Evolutionary conservation across 2,888 invertebrate genomes (phyloP).

Genomic region (Cheilosia scutellata): DNA sequence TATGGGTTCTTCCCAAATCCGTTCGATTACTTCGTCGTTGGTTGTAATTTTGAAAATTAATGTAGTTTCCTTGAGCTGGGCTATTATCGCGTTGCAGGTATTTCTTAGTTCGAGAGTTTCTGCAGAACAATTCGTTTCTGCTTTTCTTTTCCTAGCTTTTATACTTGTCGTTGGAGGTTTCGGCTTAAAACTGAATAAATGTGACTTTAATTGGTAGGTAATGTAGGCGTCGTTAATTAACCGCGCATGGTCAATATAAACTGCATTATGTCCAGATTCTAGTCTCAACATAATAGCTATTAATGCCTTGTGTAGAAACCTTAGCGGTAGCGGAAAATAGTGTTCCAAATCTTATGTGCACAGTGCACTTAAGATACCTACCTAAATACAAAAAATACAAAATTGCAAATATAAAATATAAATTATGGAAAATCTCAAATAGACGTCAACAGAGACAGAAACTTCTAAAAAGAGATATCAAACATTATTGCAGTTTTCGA

Average conservation of each 20-base stretch:
- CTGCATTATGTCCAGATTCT: conserved; percentile 53
- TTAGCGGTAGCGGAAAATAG: no score
- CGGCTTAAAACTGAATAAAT: conserved; percentile 79
- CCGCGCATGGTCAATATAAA: conserved; percentile 79
- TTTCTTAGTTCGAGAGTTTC: conserved; percentile 18
- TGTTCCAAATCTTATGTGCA: no score
- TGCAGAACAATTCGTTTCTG: neutral
- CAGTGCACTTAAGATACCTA: no score
- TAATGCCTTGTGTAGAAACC: no score
- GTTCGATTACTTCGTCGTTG: conserved; percentile 53
- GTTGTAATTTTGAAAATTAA: neutral
- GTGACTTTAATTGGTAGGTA: conserved; percentile 76
- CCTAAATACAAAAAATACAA: no score
- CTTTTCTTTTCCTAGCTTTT: conserved; percentile 62
- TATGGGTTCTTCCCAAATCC: conserved; percentile 80
- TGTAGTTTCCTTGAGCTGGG: conserved; percentile 9
- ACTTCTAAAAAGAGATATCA: no score
- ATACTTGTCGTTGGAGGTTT: conserved; percentile 2
- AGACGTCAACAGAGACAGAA: no score
- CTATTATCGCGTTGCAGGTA: conserved; percentile 2
- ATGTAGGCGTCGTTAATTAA: conserved; percentile 78
- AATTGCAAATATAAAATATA: no score
- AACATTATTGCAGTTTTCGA: no score
- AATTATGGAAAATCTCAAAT: no score
- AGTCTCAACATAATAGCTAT: conserved; percentile 28